Conservation (phyloP, 2,797 vertebrate genomes). For the Oceanodroma leucorhoa region DNA sequence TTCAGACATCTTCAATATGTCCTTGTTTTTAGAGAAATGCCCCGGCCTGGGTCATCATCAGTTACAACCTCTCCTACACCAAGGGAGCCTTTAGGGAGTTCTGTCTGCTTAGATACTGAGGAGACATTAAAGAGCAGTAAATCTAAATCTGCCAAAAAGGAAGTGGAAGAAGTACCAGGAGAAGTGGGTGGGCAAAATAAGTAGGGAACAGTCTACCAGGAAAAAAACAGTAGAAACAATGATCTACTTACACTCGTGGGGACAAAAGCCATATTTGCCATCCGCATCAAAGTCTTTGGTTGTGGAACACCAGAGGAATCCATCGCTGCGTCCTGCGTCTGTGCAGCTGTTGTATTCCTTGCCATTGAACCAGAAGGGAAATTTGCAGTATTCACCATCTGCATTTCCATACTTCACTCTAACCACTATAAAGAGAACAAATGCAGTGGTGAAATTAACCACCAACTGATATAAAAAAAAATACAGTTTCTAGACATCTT, state of each 20-base stretch:
- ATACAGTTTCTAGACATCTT: background rate
- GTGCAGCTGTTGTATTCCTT: slow-evolving; percentile 94
- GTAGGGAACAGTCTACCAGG: background rate
- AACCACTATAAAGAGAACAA: slow-evolving; percentile 82
- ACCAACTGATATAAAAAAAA: background rate
- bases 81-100: background rate
- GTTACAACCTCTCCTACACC: background rate
- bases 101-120: background rate
- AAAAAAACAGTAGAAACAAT: background rate
- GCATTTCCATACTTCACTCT: slow-evolving; percentile 96
- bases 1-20: background rate
- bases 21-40: background rate
- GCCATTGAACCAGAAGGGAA: slow-evolving; percentile 93
- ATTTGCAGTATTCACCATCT: slow-evolving; percentile 96
- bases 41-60: background rate
- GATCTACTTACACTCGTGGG: slow-evolving; percentile 90
- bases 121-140: background rate
- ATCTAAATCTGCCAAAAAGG: background rate
- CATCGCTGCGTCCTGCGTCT: slow-evolving; percentile 88
- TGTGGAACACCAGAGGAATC: slow-evolving; percentile 97
- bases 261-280: slow-evolving; percentile 96
- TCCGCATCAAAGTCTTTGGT: slow-evolving; percentile 93
- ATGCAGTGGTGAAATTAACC: background rate
- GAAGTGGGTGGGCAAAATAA: background rate
- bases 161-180: background rate